These are phyloP conservation scores for Ectemnius continuus DNA, from an alignment of 2,888 invertebrate species.

Conservation along the genomic window DNA sequence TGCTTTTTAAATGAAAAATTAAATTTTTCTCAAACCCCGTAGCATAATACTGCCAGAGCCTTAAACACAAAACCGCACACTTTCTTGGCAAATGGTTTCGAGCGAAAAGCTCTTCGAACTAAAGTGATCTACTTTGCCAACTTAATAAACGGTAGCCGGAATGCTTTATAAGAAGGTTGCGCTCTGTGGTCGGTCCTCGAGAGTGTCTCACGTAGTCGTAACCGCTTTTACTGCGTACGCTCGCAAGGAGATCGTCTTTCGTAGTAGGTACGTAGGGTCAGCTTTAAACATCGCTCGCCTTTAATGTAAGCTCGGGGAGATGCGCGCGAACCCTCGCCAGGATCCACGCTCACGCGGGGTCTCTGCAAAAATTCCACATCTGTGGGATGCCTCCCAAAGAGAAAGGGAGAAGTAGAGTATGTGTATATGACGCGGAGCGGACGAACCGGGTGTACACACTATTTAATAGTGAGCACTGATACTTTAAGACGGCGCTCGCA, in stretches of 20 bases:
- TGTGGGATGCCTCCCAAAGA: conserved; percentile 52
- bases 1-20: too few relatives aligned
- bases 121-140: too few relatives aligned
- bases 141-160: too few relatives aligned
- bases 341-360: conserved; percentile 58
- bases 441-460: conserved; percentile 15
- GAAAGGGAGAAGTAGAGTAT: conserved; percentile 11
- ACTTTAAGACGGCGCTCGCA: conserved; percentile 50
- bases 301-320: conserved; percentile 55
- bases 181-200: too few relatives aligned
- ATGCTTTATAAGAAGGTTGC: too few relatives aligned
- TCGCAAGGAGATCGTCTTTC: background rate
- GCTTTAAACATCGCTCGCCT: conserved; percentile 65
- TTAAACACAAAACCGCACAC: too few relatives aligned
- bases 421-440: background rate
- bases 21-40: too few relatives aligned
- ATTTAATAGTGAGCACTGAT: conserved; percentile 37
- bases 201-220: too few relatives aligned
- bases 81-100: too few relatives aligned
- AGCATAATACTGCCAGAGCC: too few relatives aligned
- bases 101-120: too few relatives aligned
- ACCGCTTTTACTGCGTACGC: too few relatives aligned
- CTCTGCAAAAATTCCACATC: conserved; percentile 71
- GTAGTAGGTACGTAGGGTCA: conserved; percentile 42
- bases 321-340: conserved; percentile 64